phyloP scores from a whole-genome alignment of 2,888 invertebrate species.

The Meiosimyza decipiens region DNA sequence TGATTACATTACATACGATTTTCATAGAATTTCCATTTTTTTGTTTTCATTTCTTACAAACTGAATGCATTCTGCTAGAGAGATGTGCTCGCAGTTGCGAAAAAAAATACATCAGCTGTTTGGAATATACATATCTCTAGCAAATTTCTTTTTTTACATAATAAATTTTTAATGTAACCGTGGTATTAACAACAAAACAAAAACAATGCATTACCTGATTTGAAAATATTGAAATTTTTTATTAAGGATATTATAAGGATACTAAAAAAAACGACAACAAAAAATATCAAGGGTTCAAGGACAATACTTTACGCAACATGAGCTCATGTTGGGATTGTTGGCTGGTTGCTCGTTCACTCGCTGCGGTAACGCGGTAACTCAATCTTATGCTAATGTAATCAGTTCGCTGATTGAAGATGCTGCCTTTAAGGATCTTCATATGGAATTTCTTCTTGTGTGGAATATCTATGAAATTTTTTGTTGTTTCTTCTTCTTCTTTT shows the following conservation, averaged over 20 bases:
- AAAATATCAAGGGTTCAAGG: constrained; percentile 20
- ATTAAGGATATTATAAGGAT: constrained; percentile 21
- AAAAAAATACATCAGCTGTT: no score
- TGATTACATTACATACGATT: no score
- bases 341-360: no score
- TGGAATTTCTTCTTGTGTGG: constrained; percentile 1
- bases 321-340: neutral
- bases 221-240: neutral
- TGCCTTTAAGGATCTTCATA: neutral
- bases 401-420: constrained; percentile 2
- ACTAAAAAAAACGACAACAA: constrained; percentile 22
- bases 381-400: constrained; percentile 39
- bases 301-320: constrained; percentile 1
- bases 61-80: no score
- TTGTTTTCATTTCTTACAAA: no score
- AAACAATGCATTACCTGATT: no score
- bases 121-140: no score
- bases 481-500: constrained; percentile 6
- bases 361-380: neutral
- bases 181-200: no score
- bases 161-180: no score
- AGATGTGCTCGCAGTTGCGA: no score
- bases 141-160: no score
- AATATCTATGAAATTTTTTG: neutral
- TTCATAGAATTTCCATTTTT: no score